These are phyloP conservation scores for Meda fulgida DNA, from an alignment of 2,797 vertebrate genomes.

Conservation along the genomic window DNA sequence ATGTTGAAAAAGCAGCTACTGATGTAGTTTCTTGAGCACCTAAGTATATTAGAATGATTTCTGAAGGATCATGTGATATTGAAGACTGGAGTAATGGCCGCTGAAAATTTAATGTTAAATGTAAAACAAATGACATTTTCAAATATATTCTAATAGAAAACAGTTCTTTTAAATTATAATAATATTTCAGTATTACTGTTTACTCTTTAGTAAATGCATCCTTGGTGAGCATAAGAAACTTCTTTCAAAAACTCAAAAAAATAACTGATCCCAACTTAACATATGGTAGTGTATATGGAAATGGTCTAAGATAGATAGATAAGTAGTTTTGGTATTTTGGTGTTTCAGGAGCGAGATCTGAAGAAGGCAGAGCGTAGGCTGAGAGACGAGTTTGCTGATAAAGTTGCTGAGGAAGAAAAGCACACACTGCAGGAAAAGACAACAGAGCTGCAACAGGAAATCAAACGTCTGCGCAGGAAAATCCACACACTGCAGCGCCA, in stretches of 20 bases:
- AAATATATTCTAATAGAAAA: too few species aligned
- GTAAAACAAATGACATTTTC: background rate
- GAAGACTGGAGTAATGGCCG: background rate
- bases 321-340: background rate
- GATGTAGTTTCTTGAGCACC: background rate
- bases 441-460: slow-evolving; percentile 72
- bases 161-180: too few species aligned
- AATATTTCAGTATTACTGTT: too few species aligned
- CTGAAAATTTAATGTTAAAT: background rate
- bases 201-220: too few species aligned
- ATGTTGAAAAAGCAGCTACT: background rate
- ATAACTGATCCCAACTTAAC: background rate
- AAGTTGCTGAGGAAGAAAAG: slow-evolving; percentile 64
- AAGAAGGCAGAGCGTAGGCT: slow-evolving; percentile 69
- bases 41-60: background rate
- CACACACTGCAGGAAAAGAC: slow-evolving; percentile 69
- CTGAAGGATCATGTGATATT: background rate
- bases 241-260: too few species aligned
- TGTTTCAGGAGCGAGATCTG: slow-evolving; percentile 41
- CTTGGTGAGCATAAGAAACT: too few species aligned
- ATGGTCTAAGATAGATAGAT: too few species aligned
- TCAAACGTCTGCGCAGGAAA: slow-evolving; percentile 71
- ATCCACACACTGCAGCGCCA: slow-evolving; percentile 64
- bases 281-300: background rate
- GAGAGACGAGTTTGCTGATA: slow-evolving; percentile 65